Conservation (phyloP, 2,113 vertebrate species). For the Platichthys flesus region DNA sequence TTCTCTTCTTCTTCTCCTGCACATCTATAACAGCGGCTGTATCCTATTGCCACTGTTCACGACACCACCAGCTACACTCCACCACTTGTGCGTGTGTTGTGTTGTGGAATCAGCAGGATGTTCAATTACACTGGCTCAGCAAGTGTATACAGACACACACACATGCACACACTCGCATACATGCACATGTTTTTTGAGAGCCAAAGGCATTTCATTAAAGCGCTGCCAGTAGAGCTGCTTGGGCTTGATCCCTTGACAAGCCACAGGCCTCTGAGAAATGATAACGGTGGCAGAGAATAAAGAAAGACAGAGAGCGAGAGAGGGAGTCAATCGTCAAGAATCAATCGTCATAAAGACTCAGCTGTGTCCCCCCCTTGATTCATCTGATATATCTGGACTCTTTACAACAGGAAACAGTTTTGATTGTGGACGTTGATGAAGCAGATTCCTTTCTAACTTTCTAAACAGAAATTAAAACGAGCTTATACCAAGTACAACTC, state of each 20-base stretch:
- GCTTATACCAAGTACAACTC: background rate
- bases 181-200: slow-evolving; percentile 22
- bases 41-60: slow-evolving; percentile 48
- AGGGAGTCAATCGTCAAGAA: slow-evolving; percentile 17
- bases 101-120: slow-evolving; percentile 67
- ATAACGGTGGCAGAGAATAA: slow-evolving; percentile 24
- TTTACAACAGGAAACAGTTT: background rate
- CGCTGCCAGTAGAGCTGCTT: slow-evolving; percentile 57
- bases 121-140: slow-evolving; percentile 70
- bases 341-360: slow-evolving; percentile 34
- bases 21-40: slow-evolving; percentile 19
- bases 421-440: background rate
- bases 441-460: background rate
- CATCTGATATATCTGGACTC: background rate
- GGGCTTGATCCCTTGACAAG: slow-evolving; percentile 52
- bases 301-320: slow-evolving; percentile 23
- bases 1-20: slow-evolving; percentile 1
- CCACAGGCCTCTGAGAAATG: slow-evolving; percentile 49
- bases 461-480: background rate
- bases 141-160: slow-evolving; percentile 36
- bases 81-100: slow-evolving; percentile 2
- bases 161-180: background rate
- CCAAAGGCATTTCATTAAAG: slow-evolving; percentile 68
- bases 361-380: slow-evolving; percentile 14
- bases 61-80: slow-evolving; percentile 13